Evolutionary conservation across 92 coral and sea anemone genomes (phyloP).

Genomic region (Actinostola sp.): DNA sequence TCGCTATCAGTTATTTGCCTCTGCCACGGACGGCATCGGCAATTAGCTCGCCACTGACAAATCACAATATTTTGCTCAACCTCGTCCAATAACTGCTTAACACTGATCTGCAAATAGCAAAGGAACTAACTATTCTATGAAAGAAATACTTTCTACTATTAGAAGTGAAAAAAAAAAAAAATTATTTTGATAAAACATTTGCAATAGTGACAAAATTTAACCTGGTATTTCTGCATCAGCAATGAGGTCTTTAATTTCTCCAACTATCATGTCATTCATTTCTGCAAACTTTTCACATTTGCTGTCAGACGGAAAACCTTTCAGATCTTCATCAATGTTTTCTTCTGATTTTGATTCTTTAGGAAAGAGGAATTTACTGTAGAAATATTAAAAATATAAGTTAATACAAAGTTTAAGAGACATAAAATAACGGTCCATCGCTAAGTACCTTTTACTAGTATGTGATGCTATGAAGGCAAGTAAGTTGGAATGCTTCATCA

Average conservation of each 20-base stretch:
- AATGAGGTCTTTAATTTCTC: constrained; percentile 69
- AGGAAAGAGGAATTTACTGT: constrained; percentile 93
- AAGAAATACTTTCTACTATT: too few species aligned
- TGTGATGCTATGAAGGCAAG: constrained; percentile 79
- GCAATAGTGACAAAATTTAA: neutral
- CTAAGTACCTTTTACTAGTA: constrained; percentile 84
- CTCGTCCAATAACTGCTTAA: too few species aligned
- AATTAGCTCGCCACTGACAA: too few species aligned
- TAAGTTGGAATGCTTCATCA: constrained; percentile 87
- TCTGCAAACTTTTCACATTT: constrained; percentile 91
- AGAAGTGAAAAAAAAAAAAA: too few species aligned
- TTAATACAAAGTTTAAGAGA: neutral
- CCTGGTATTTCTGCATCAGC: constrained; percentile 57
- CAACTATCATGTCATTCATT: constrained; percentile 74
- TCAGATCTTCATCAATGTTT: constrained; percentile 15
- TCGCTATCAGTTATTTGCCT: too few species aligned
- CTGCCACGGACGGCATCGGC: too few species aligned
- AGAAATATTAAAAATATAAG: constrained; percentile 1
- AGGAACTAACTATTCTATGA: too few species aligned
- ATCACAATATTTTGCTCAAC: too few species aligned
- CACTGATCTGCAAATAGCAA: too few species aligned
- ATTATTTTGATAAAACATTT: too few species aligned
- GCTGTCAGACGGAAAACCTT: constrained; percentile 71
- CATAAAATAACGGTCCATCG: too few species aligned
- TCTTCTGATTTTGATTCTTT: constrained; percentile 43